Evolutionary conservation across 2,797 vertebrate species (phyloP), one percentile per base, ranked within the genome.

Genomic region (Astyanax mexicanus): DNA sequence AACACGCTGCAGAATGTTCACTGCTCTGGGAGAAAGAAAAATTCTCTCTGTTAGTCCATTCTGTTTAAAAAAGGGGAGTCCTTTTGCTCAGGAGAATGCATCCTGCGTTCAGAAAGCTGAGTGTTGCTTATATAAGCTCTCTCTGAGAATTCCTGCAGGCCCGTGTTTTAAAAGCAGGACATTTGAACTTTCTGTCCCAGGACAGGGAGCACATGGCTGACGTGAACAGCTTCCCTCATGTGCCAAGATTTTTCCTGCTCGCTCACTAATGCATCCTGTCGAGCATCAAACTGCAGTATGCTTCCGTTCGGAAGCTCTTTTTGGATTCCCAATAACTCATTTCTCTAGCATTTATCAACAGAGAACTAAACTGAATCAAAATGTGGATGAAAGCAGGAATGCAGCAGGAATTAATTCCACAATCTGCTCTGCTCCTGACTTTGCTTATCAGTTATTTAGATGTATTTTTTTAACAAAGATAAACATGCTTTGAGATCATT

Each of bases 51-150:
- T 4, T 1, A 4, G 11, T 57, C 58, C 44, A 25, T 47, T 77
- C 81, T 80, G 42, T 19, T 65, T 84, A 21, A 38, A 17, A 57
- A 54, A 32, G 54, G 2, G 27, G 27, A 32, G 54, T 54, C 12
- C 29, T 69, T 40, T 57, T 25, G 3, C 8, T 74, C 72, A 68
- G 27, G 54, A 57, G 54, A 57, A 13, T 13, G 6, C 0, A 3
- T 57, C 27, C 27, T 1, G 27, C 51, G 54, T 40, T 72, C 17
- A 38, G 58, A 61, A 61, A 61, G 32, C n/a, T 38, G 15, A 37
- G 57, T 61, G 57, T 32, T 42, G 38, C 17, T 64, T 64, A 64
- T 32, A 11, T 64, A 64, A 64, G 60, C 21, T 6, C 37, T 15
- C 37, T 42, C 21, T 6, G 37, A 64, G 60, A 40, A 23, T 42